Conservation (phyloP, 1,140 invertebrate genomes). For the Metaphire vulgaris region DNA sequence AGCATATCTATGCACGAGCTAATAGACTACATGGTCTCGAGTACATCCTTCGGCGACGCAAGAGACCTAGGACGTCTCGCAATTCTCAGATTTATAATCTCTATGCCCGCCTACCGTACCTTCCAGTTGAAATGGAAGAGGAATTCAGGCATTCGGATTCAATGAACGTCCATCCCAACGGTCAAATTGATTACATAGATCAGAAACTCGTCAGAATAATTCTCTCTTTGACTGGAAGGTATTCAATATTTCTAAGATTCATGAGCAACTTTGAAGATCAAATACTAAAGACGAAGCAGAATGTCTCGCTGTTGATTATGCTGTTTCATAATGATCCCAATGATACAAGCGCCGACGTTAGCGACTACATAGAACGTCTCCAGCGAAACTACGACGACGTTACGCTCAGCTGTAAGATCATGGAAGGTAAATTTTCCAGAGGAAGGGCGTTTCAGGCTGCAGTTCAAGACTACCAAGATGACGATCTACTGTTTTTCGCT, state of each 20-base stretch:
- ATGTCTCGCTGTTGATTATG: conserved; percentile 68
- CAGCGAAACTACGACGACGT: conserved; percentile 32
- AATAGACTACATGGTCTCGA: too few species aligned
- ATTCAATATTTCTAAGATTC: conserved; percentile 74
- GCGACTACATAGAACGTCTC: conserved; percentile 5
- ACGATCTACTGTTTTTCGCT: conserved; percentile 63
- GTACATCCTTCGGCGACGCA: too few species aligned
- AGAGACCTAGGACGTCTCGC: too few species aligned
- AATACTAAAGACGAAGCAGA: conserved; percentile 62
- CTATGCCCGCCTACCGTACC: too few species aligned
- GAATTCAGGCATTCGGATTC: too few species aligned
- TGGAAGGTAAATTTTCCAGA: conserved; percentile 52
- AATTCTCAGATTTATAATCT: too few species aligned
- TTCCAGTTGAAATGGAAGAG: too few species aligned
- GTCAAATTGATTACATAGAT: too few species aligned
- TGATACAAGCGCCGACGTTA: neutral
- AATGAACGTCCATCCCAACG: too few species aligned
- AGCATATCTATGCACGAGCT: too few species aligned
- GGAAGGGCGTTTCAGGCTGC: conserved; percentile 51
- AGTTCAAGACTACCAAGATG: conserved; percentile 53
- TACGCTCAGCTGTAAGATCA: conserved; percentile 43
- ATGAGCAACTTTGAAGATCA: conserved; percentile 75
- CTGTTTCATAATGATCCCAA: conserved; percentile 57
- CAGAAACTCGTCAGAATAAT: conserved; percentile 65
- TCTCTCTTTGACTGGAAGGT: conserved; percentile 76